Evolutionary conservation across 2,113 vertebrate species (phyloP).

Genomic region (Chionodraco myersi): DNA sequence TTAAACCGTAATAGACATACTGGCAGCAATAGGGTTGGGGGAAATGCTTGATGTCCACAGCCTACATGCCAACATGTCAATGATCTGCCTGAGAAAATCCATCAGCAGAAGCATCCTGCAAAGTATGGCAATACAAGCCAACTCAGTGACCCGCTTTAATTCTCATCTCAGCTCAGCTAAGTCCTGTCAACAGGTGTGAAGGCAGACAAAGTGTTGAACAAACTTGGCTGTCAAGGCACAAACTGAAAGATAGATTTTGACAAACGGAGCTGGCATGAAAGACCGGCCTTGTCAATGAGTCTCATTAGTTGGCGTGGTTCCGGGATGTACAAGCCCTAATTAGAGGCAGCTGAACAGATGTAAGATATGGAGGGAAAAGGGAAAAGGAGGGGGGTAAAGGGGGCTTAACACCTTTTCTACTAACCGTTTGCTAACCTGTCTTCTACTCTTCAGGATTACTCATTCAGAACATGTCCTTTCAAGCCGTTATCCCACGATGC

Average conservation of each 20-base stretch:
- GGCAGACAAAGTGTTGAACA: constrained; percentile 64
- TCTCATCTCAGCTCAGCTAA: neutral
- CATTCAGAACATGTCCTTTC: constrained; percentile 37
- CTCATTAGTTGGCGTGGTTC: constrained; percentile 70
- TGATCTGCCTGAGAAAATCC: constrained; percentile 39
- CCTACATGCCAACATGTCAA: constrained; percentile 26
- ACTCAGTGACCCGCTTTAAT: constrained; percentile 44
- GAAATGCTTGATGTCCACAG: constrained; percentile 8
- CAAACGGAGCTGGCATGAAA: constrained; percentile 60
- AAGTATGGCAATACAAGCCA: constrained; percentile 36
- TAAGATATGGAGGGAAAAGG: constrained; percentile 29
- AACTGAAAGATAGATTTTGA: constrained; percentile 65
- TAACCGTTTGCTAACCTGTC: constrained; percentile 46
- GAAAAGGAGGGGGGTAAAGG: constrained; percentile 1
- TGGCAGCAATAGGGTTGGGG: constrained; percentile 21
- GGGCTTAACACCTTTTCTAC: constrained; percentile 47
- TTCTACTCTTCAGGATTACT: constrained; percentile 36
- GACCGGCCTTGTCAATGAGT: constrained; percentile 68
- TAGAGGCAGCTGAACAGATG: constrained; percentile 76
- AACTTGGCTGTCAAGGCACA: constrained; percentile 57
- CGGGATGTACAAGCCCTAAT: constrained; percentile 66
- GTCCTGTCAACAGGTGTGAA: constrained; percentile 67
- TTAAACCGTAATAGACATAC: neutral
- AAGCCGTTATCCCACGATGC: constrained; percentile 31
- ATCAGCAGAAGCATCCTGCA: constrained; percentile 26